A percentile compares a stretch with the other conserved stretches of the same genome.
Evolutionary conservation across 1,140 invertebrate genomes (phyloP).

Genomic region (Drosophila rufa): DNA sequence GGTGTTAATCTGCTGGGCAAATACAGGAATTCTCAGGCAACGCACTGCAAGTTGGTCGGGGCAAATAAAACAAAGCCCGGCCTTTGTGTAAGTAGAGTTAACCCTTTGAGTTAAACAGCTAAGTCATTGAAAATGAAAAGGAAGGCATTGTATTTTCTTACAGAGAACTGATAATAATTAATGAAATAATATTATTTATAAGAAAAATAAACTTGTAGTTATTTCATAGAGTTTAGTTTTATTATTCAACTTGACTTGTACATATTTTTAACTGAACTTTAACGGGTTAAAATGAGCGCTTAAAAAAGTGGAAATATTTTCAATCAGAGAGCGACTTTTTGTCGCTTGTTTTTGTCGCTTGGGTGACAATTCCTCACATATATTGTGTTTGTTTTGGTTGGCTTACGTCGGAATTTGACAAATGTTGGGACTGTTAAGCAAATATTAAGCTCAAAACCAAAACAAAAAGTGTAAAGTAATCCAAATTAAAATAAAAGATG

Average conservation of each 20-base stretch:
- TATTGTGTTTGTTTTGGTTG: constrained; percentile 2
- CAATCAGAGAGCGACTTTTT: constrained; percentile 1
- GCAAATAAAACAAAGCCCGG: constrained; percentile 22
- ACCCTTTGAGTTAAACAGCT: not conserved
- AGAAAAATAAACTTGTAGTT: no score
- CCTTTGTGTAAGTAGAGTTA: constrained; percentile 27
- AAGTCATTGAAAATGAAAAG: not conserved
- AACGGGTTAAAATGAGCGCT: not conserved
- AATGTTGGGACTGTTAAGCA: not conserved
- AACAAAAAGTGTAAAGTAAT: not conserved
- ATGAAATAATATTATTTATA: no score
- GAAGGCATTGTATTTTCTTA: not conserved
- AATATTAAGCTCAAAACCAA: not conserved
- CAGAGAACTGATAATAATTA: no score
- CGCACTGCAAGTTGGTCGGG: not conserved
- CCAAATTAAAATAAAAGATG: not conserved
- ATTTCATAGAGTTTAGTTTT: not conserved
- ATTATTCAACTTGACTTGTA: not conserved
- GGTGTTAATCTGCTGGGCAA: constrained; percentile 75
- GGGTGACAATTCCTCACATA: constrained; percentile 16
- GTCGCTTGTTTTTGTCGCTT: constrained; percentile 3
- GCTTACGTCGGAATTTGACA: constrained; percentile 1
- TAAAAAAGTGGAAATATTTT: not conserved
- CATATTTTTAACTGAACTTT: fast-evolving
- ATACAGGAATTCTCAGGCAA: constrained; percentile 36